Base-by-base conservation (phyloP, 2,888 invertebrate genomes). In the Altica lythri region DNA sequence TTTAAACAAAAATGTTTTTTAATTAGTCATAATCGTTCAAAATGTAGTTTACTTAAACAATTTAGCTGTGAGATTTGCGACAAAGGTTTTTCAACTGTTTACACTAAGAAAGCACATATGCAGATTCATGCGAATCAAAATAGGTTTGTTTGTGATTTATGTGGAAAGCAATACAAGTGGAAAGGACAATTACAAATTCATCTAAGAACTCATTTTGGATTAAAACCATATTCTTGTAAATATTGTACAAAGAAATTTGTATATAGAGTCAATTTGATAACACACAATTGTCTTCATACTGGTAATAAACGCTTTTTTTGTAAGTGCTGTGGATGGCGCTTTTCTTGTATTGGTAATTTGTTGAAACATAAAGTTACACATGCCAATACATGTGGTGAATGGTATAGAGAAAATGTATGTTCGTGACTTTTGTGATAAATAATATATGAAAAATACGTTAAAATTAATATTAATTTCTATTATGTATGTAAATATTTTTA, bases 171-270 rank as follows among this genome's bases (percentile, higher is more conserved):
- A 32, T 76, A 73, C 55, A 69, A 69, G 17, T 73, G 74, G 63
- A 73, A 73, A 57, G 74, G 73, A 4, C 75, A 76, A 55, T 57
- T 74, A 19, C 72, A 72, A 53, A 68, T 75, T 13, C 77, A 77
- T 59, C 70, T 72, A 61, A 71, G 78, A 17, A 73, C 74, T 1
- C 81, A 81, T 60, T 78, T 77, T 0, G 78, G 79, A 10, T 76
- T 77, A 55, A 80, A 80, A 56, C 80, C 80, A 2, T 81, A 76
- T 60, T 75, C 77, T 60, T 81, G 80, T 60, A 71, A 69, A 40
- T 70, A 67, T 53, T 73, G 72, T 48, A 68, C 70, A 1, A 74
- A 72, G 54, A 67, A 75, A 9, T 80, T 80, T 66, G 72, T 75
- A 1, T 76, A 80, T 66, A 73, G 78, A 1, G 78, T 78, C 63